These are phyloP conservation scores for Laterallus jamaicensis DNA, from an alignment of 2,113 vertebrate genomes.

Conservation along the genomic window DNA sequence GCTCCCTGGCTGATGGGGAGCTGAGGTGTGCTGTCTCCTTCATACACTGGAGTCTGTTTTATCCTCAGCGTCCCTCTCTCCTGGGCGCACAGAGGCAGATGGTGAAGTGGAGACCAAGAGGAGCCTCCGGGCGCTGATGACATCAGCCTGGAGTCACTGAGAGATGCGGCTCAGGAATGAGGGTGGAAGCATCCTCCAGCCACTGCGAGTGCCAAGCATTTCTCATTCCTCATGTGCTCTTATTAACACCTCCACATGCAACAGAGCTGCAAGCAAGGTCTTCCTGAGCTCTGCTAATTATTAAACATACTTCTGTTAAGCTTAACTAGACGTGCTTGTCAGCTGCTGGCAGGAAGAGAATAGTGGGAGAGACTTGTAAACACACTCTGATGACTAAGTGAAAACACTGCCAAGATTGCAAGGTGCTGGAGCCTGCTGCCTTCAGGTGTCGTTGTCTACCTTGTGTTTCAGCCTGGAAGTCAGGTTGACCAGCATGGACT, in stretches of 20 bases:
- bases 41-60: accelerated
- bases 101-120: neutral
- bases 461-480: neutral
- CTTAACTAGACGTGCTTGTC: constrained; percentile 27
- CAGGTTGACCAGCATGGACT: neutral
- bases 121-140: neutral
- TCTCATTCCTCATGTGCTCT: constrained; percentile 9
- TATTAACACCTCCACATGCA: constrained; percentile 22
- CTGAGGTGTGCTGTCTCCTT: neutral
- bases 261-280: constrained; percentile 19
- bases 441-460: constrained; percentile 55
- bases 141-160: neutral
- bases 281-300: constrained; percentile 47
- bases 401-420: neutral
- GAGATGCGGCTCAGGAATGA: neutral
- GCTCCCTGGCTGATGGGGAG: neutral
- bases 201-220: neutral
- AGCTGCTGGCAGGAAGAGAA: constrained; percentile 41
- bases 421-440: neutral
- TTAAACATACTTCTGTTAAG: constrained; percentile 39
- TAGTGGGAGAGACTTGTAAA: constrained; percentile 10
- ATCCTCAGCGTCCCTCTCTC: neutral
- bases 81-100: neutral
- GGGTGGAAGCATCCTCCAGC: neutral
- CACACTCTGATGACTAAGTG: neutral